These are phyloP conservation scores for Nerophis ophidion DNA, from an alignment of 2,113 vertebrate species.

Conservation along the genomic window DNA sequence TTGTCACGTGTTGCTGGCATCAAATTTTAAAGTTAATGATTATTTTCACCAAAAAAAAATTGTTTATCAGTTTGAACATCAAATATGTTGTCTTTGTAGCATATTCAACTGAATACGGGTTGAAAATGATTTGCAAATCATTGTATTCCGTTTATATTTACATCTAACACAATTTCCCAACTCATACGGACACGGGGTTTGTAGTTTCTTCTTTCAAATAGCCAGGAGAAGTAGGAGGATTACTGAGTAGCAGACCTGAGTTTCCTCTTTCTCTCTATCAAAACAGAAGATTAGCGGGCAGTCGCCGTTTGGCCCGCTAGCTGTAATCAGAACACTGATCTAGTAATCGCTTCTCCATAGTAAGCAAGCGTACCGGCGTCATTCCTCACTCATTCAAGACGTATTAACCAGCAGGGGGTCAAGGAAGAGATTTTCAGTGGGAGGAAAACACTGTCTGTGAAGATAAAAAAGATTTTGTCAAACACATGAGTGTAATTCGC, in stretches of 20 bases:
- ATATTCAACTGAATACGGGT: too few relatives aligned
- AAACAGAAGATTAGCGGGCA: slow-evolving; percentile 51
- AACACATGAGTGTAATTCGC: neutral
- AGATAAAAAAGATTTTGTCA: slow-evolving; percentile 2
- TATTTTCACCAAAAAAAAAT: too few relatives aligned
- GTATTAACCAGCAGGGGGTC: slow-evolving; percentile 31
- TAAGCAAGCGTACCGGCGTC: slow-evolving; percentile 34
- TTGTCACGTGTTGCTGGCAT: too few relatives aligned
- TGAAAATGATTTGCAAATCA: too few relatives aligned
- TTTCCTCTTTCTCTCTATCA: slow-evolving; percentile 45
- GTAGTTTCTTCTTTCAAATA: neutral
- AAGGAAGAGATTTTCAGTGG: slow-evolving; percentile 14
- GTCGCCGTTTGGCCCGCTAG: slow-evolving; percentile 11
- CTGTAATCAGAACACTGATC: slow-evolving; percentile 59
- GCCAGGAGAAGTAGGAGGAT: slow-evolving; percentile 3
- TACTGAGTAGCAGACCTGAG: slow-evolving; percentile 27
- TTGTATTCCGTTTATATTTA: too few relatives aligned
- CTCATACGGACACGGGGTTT: too few relatives aligned
- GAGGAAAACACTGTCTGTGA: slow-evolving; percentile 4
- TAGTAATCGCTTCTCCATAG: slow-evolving; percentile 49
- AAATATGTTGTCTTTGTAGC: too few relatives aligned
- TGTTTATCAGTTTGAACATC: too few relatives aligned
- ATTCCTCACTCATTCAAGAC: slow-evolving; percentile 23
- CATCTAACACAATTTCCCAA: too few relatives aligned
- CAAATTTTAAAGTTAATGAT: too few relatives aligned